phyloP scores from a whole-genome alignment of 2,113 vertebrate genomes.

The Nettapus auritus region DNA sequence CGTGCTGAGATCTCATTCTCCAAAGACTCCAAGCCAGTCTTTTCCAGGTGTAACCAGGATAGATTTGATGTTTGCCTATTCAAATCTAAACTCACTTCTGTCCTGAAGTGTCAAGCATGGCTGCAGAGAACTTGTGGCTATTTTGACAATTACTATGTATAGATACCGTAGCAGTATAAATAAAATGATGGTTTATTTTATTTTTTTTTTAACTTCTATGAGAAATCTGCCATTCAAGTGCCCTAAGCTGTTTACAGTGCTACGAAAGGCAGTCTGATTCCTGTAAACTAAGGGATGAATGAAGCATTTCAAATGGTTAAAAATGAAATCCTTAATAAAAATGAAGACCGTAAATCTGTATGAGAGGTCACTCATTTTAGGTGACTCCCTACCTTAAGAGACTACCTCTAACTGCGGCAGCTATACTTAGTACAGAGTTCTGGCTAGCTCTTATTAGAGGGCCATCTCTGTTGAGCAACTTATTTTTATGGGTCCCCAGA shows the following conservation, averaged over 20 bases:
- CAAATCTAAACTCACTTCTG: not conserved
- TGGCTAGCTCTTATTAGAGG: not conserved
- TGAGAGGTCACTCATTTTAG: not conserved
- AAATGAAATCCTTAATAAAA: not conserved
- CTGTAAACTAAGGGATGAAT: not conserved
- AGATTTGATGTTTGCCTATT: not conserved
- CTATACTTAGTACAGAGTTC: not conserved
- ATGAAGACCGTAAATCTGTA: not conserved
- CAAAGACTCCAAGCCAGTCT: not conserved
- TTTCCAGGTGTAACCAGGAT: not conserved
- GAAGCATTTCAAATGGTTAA: not conserved
- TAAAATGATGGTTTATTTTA: not conserved
- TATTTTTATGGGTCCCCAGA: conserved; percentile 36
- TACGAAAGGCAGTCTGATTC: not conserved
- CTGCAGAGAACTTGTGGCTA: not conserved
- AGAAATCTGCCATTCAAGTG: not conserved
- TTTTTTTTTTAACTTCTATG: not conserved
- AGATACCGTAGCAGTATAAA: not conserved
- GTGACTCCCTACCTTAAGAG: not conserved
- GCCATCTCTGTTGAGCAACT: conserved; percentile 18
- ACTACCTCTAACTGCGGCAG: not conserved
- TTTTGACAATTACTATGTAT: not conserved
- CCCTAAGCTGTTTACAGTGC: not conserved
- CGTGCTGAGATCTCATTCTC: not conserved
- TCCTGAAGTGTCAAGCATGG: not conserved